phyloP scores from a whole-genome alignment of 2,113 vertebrate species.

The Scartelaos histophorus region DNA sequence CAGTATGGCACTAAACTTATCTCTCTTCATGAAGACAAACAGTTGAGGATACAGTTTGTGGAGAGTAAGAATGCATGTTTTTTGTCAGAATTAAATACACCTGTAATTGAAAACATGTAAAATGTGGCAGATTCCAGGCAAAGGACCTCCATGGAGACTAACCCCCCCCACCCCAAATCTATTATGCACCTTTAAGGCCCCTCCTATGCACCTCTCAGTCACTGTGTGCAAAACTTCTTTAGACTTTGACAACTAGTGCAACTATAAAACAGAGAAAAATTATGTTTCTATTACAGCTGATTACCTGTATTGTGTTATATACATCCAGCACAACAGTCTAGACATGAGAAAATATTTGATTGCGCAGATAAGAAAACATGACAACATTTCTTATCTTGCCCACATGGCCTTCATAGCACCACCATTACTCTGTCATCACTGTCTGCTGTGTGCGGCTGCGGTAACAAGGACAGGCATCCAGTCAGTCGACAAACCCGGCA shows the following conservation, averaged over 20 bases:
- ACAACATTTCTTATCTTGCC: conserved; percentile 7
- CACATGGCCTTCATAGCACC: conserved; percentile 4
- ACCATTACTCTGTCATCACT: conserved; percentile 8
- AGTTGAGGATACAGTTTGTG: no score
- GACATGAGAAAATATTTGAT: background rate
- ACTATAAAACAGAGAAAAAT: background rate
- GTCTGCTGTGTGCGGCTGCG: conserved; percentile 13
- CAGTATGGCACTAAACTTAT: no score
- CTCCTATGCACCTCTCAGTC: conserved; percentile 52
- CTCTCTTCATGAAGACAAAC: no score
- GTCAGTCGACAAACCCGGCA: conserved; percentile 40
- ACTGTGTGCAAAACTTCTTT: conserved; percentile 26
- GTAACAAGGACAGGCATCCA: conserved; percentile 36
- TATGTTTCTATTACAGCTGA: background rate
- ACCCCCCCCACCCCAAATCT: no score
- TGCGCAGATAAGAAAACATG: conserved; percentile 10
- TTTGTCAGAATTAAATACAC: no score
- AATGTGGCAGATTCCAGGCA: no score
- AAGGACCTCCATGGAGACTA: no score
- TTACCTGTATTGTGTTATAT: conserved; percentile 1
- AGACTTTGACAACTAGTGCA: conserved; percentile 13
- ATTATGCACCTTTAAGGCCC: conserved; percentile 28
- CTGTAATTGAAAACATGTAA: no score
- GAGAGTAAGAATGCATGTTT: no score
- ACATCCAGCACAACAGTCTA: background rate